Percentiles rank a stretch among this genome's conserved stretches.
Conservation (phyloP, 2,113 vertebrate species). For the Archocentrus centrarchus region DNA sequence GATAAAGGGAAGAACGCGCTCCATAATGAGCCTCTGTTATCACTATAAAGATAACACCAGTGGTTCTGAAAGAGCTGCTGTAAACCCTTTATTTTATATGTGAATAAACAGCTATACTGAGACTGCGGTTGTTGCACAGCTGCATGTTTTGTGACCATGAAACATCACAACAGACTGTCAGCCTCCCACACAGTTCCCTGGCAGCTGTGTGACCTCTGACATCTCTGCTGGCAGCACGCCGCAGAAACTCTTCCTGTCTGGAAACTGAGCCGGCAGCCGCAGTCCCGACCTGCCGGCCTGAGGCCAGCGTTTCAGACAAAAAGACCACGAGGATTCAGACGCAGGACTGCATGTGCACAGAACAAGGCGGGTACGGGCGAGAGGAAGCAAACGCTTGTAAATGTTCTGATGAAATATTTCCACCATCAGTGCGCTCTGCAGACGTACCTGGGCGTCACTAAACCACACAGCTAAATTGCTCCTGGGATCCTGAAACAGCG, state of each 20-base stretch:
- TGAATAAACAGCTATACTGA: conserved; percentile 21
- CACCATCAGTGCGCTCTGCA: accelerated
- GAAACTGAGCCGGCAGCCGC: conserved; percentile 13
- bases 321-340: neutral
- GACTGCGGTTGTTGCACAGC: conserved; percentile 18
- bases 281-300: conserved; percentile 22
- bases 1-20: neutral
- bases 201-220: conserved; percentile 52
- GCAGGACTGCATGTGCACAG: neutral
- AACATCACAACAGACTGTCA: conserved; percentile 17
- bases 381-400: conserved; percentile 2
- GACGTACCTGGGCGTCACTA: neutral
- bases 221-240: neutral
- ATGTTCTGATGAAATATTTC: neutral
- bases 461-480: accelerated
- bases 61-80: neutral
- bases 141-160: conserved; percentile 37
- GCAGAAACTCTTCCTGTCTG: conserved; percentile 58
- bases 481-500: neutral
- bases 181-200: neutral
- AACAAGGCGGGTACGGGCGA: neutral
- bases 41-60: neutral
- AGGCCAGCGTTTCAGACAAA: neutral
- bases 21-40: neutral
- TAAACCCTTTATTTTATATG: neutral